Conservation (phyloP, 2,888 invertebrate species). For the Ornithoptera alexandrae region DNA sequence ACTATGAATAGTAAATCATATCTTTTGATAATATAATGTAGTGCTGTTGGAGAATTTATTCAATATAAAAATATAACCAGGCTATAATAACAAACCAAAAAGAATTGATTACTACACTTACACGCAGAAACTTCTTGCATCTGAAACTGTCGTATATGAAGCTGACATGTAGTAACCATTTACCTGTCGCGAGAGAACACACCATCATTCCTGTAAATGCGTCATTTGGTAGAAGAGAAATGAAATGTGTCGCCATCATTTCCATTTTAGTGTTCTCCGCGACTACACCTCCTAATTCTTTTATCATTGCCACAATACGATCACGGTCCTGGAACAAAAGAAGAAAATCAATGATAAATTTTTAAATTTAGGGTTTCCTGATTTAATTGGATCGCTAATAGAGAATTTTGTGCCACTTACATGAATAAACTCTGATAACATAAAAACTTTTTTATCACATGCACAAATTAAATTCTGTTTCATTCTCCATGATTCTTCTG, state of each 20-base stretch:
- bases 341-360: too few species aligned
- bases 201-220: slow-evolving; percentile 75
- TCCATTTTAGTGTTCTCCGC: slow-evolving; percentile 76
- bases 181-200: slow-evolving; percentile 70
- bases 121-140: slow-evolving; percentile 69
- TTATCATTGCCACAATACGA: slow-evolving; percentile 66
- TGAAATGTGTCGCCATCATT: slow-evolving; percentile 72
- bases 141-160: slow-evolving; percentile 72
- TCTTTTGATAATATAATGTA: slow-evolving; percentile 7
- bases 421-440: slow-evolving; percentile 69
- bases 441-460: slow-evolving; percentile 72
- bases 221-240: slow-evolving; percentile 66
- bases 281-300: slow-evolving; percentile 69
- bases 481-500: slow-evolving; percentile 74
- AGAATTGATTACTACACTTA: slow-evolving; percentile 35
- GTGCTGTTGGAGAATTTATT: not conserved
- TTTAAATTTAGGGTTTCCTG: too few species aligned
- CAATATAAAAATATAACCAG: too few species aligned
- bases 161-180: slow-evolving; percentile 68
- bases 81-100: not conserved
- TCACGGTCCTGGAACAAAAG: slow-evolving; percentile 58
- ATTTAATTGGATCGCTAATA: too few species aligned
- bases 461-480: slow-evolving; percentile 74
- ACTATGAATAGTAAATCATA: too few species aligned
- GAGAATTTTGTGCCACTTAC: slow-evolving; percentile 45